Conservation (phyloP, 2,797 vertebrate species). For the Falco columbarius region DNA sequence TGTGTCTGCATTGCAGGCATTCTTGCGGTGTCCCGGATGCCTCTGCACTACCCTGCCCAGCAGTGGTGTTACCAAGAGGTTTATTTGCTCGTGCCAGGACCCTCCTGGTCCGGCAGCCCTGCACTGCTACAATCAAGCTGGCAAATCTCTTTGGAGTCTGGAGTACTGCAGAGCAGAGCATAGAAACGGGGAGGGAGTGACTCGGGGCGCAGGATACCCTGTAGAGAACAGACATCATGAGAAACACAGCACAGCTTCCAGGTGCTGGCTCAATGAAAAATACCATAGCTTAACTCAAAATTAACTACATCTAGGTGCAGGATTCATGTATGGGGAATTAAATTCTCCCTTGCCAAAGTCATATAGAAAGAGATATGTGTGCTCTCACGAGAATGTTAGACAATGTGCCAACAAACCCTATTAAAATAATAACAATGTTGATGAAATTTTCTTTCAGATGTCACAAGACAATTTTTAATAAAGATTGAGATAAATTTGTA, state of each 20-base stretch:
- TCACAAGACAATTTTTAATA: neutral
- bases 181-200: neutral
- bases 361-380: neutral
- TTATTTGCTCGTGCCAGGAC: neutral
- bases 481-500: neutral
- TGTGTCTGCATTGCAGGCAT: neutral
- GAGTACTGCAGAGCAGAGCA: neutral
- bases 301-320: neutral
- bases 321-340: neutral
- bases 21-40: neutral
- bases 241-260: neutral
- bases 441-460: neutral
- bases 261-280: neutral
- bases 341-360: rapidly evolving
- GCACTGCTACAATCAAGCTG: rapidly evolving
- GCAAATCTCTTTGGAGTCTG: neutral
- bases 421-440: neutral
- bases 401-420: neutral
- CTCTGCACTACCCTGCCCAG: neutral
- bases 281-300: neutral
- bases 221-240: neutral
- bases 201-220: neutral
- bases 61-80: rapidly evolving
- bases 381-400: neutral
- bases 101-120: neutral